Evolutionary conservation across 2,888 invertebrate species (phyloP).

Genomic region (Lycia hirtaria): DNA sequence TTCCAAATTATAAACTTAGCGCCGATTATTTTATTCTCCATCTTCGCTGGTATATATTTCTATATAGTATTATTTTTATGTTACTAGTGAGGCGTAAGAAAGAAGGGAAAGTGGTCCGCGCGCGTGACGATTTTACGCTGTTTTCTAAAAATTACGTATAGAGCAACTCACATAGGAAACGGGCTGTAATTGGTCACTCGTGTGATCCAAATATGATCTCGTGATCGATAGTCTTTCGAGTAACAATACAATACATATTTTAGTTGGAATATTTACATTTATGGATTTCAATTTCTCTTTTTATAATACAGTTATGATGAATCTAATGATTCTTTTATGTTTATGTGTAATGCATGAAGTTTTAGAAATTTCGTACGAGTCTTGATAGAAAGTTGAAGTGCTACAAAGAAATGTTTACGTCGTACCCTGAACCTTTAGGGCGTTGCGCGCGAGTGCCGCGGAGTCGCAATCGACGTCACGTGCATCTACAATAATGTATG

Average conservation of each 20-base stretch:
- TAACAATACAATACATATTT: constrained; percentile 46
- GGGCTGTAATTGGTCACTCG: constrained; percentile 44
- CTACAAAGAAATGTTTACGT: constrained; percentile 11
- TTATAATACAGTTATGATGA: not conserved
- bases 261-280: constrained; percentile 1
- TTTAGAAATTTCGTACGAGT: constrained; percentile 8
- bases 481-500: constrained; percentile 44
- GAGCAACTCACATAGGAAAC: constrained; percentile 45
- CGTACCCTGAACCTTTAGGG: not conserved
- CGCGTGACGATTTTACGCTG: constrained; percentile 53
- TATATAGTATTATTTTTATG: constrained; percentile 48
- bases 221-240: constrained; percentile 42
- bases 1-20: too few relatives aligned
- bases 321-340: not conserved
- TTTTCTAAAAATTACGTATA: constrained; percentile 58
- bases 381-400: constrained; percentile 15
- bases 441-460: constrained; percentile 22
- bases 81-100: constrained; percentile 58
- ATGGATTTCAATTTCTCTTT: not conserved
- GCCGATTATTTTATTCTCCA: too few relatives aligned
- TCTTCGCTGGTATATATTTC: too few relatives aligned
- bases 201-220: constrained; percentile 42
- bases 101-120: constrained; percentile 68
- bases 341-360: not conserved
- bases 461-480: constrained; percentile 34